phyloP scores from a whole-genome alignment of 92 coral and sea anemone genomes.

The Zoanthus solanderi region DNA sequence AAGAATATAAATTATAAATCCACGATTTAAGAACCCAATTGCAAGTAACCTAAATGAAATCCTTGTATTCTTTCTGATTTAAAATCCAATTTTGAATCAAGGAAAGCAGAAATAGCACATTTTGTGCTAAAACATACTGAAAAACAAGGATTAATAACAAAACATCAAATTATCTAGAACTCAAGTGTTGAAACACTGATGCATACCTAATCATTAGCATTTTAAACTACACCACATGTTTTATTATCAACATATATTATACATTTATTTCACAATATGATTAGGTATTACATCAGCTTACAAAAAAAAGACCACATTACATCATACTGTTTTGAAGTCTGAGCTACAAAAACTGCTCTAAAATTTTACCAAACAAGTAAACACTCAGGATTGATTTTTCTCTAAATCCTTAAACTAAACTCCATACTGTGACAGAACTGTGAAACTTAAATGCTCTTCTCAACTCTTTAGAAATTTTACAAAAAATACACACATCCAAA shows the following conservation, averaged over 20 bases:
- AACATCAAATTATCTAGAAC: background rate
- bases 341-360: background rate
- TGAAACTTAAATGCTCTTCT: background rate
- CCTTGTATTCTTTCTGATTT: too few relatives aligned
- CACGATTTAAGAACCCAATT: too few relatives aligned
- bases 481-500: background rate
- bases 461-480: background rate
- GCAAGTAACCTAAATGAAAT: too few relatives aligned
- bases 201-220: background rate
- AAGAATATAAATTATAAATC: too few relatives aligned
- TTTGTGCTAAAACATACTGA: background rate
- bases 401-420: background rate
- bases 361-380: background rate
- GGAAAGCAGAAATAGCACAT: too few relatives aligned
- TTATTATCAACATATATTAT: background rate
- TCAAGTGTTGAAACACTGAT: background rate
- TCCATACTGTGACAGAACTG: background rate
- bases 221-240: background rate
- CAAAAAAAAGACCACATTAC: background rate
- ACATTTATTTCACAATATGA: background rate
- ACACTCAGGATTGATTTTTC: background rate
- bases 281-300: background rate
- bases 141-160: background rate
- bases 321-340: background rate
- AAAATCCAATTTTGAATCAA: too few relatives aligned